Base-by-base conservation (phyloP, 2,797 vertebrate genomes). In the Erithacus rubecula region DNA sequence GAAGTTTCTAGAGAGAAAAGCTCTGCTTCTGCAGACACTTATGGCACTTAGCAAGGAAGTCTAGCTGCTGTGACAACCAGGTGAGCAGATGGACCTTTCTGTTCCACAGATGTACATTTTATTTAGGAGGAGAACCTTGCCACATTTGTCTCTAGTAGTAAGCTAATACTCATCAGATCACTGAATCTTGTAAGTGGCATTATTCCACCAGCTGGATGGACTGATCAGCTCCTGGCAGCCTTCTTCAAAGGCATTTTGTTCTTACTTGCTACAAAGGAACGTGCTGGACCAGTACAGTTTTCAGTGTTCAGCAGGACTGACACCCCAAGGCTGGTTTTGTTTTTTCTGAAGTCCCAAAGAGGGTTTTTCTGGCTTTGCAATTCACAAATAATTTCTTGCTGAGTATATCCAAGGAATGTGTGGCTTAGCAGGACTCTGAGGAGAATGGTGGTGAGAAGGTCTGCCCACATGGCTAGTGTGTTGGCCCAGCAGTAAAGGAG, bases 221-320 rank as follows among this genome's bases (percentile, higher is more conserved):
- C 59, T 67, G 90, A 84, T 88, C 63, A 53, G 41, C 27, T 92
- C 24, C 68, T 92, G 80, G 70, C 63, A 79, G 52, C 75, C 34
- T 58, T 37, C 80, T 96, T 95, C 88, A 90, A 92, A 94, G 78
- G 70, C 16, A 23, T 91, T 88, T 90, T 84, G 8, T 86, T 83
- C 43, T 86, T 88, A 36, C 7, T 75, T 90, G 39, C 74, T 84
- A 14, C 29, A 36, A 39, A 86, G 52, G 39, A 89, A 70, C 60
- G 24, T 63, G 83, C 64, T 72, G 71, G 93, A 86, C 74, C 67
- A 79, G 90, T 87, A 74, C 21, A 53, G 8, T 2, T 53, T 93
- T 90, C 41, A 21, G 0, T 41, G 60, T 82, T 90, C 86, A 89
- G 59, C 55, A 87, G 63, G 32, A 55, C 81, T 76, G 63, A 44